Evolutionary conservation across 1,140 invertebrate genomes (phyloP).

Genomic region (Cotesia chilonis): DNA sequence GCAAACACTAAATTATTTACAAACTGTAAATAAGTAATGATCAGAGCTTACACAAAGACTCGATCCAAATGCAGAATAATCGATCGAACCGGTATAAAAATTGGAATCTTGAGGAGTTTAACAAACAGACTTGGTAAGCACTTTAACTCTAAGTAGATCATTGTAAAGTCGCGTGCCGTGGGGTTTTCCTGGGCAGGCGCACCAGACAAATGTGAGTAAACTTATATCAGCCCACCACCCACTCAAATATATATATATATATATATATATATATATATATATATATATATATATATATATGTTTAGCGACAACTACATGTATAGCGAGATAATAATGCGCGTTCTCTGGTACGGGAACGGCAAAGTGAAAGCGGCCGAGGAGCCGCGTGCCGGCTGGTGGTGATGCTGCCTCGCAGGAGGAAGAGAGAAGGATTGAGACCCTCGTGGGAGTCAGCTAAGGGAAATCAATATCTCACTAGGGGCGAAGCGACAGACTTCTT

Average conservation of each 20-base stretch:
- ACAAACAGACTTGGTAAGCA: constrained; percentile 16
- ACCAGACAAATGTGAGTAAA: constrained; percentile 14
- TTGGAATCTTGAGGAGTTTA: neutral
- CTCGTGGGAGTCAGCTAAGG: constrained; percentile 65
- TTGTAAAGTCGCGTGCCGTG: constrained; percentile 24
- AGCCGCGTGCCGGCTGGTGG: constrained; percentile 30
- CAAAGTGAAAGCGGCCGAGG: constrained; percentile 23
- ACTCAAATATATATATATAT: neutral
- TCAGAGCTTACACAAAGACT: no score
- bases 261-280: neutral
- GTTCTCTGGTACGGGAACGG: constrained; percentile 4
- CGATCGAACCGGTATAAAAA: neutral
- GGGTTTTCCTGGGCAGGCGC: constrained; percentile 6
- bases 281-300: neutral
- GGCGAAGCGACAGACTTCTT: constrained; percentile 46
- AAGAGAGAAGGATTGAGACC: constrained; percentile 41
- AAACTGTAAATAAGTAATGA: no score
- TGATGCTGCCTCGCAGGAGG: constrained; percentile 11
- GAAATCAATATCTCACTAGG: constrained; percentile 67
- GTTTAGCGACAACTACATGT: neutral
- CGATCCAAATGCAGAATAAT: no score
- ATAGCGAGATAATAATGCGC: constrained; percentile 19
- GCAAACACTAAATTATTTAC: no score
- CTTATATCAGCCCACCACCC: neutral
- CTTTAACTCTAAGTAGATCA: neutral